Base-by-base conservation (phyloP, 2,113 vertebrate species). In the Etheostoma cragini region DNA sequence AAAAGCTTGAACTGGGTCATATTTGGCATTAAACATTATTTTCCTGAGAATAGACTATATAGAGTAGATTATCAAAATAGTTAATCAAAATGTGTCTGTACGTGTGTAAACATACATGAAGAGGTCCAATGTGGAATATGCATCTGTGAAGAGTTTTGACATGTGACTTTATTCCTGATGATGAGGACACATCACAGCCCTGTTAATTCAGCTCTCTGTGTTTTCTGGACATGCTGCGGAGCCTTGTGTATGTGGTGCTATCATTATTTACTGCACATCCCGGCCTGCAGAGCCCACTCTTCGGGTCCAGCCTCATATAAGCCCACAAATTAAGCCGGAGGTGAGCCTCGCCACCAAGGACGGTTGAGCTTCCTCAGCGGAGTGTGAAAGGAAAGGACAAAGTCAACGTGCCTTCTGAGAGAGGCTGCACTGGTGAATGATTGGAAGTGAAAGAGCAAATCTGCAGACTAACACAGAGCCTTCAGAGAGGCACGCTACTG, bases 181-280 rank as follows among this genome's bases (percentile, higher is more conserved):
- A 86, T 80, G 68, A 84, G 76, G 60, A 54, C 26, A 33, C n/a
- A 42, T 17, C 1, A 50, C 64, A 53, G 13, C 63, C 64, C 30
- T 69, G 66, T 35, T 64, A 33, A 2, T 17, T 47, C 42, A 26
- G 30, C 61, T 76, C 60, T 88, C 82, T 8, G 85, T 84, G 76
- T 77, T 64, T 54, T 78, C 26, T 14, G 53, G 33, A n/a, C 42
- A 33, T 30, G 45, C 26, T 47, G 50, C 69, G 57, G 63, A 42
- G 63, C 24, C 33, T 22, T 4, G 10, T 8, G 53, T 42, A 64
- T 42, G 53, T 35, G 8, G 7, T 19, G 45, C 10, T 61, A 64
- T 57, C 42, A 1, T 80, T 53, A 76, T 62, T 80, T 19, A 46
- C 61, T 46, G n/a, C 53, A 65, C 15, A n/a, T 13, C 33, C 64